phyloP scores from a whole-genome alignment of 2,797 vertebrate genomes.

The Caiman crocodilus region DNA sequence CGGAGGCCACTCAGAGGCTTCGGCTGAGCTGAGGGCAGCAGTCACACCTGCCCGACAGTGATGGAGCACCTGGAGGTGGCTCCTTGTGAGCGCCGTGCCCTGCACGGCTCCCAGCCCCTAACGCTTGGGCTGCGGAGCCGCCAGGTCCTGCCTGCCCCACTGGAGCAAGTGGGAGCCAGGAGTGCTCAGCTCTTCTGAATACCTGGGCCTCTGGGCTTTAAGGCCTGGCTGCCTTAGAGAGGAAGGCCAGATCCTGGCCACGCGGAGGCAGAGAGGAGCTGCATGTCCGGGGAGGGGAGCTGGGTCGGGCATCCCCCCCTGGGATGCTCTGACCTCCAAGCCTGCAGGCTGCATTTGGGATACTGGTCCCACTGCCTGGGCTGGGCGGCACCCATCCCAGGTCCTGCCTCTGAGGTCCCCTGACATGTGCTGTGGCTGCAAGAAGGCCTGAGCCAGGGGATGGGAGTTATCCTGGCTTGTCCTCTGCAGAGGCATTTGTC shows the following conservation, averaged over 20 bases:
- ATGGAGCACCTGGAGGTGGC: not conserved
- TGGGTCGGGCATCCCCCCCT: accelerated
- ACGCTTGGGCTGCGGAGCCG: accelerated
- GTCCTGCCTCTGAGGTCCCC: accelerated
- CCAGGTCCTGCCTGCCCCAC: accelerated
- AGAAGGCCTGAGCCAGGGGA: not conserved
- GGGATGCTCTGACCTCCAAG: not conserved
- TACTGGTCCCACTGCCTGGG: too few species aligned
- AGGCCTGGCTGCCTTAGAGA: not conserved
- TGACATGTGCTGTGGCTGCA: accelerated
- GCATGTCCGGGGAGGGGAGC: not conserved
- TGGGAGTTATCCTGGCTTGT: not conserved
- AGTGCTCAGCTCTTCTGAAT: not conserved
- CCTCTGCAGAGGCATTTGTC: too few species aligned
- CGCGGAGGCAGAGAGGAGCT: not conserved
- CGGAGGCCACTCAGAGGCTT: not conserved
- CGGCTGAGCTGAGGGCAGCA: not conserved
- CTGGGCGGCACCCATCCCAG: accelerated
- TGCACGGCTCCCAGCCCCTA: too few species aligned
- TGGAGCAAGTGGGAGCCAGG: not conserved
- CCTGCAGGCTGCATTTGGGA: not conserved
- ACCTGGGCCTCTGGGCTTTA: not conserved
- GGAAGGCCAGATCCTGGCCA: not conserved
- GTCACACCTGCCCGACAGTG: not conserved
- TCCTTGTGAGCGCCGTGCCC: not conserved